Evolutionary conservation across 2,113 vertebrate species (phyloP).

Genomic region (Sardina pilchardus): DNA sequence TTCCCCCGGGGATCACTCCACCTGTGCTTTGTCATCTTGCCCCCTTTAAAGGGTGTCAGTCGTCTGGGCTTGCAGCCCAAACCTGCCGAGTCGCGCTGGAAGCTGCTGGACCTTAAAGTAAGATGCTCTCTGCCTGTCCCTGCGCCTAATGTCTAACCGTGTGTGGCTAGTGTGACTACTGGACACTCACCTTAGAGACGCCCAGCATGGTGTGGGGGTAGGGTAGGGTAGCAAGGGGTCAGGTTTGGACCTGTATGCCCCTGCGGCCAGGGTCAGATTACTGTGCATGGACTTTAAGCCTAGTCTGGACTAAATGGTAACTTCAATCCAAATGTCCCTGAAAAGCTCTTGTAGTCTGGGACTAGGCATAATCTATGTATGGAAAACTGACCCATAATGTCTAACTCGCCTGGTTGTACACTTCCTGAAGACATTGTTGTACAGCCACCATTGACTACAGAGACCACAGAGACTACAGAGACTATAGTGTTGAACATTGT

Average conservation of each 20-base stretch:
- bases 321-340: too few species aligned
- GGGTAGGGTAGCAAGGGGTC: background rate
- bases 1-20: conserved; percentile 25
- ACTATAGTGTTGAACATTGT: background rate
- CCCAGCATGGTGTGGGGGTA: background rate
- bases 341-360: too few species aligned
- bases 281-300: too few species aligned
- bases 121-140: conserved; percentile 25
- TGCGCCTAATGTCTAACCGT: conserved; percentile 25
- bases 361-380: too few species aligned
- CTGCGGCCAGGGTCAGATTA: too few species aligned
- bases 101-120: conserved; percentile 52
- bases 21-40: conserved; percentile 2
- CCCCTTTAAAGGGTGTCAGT: conserved; percentile 43
- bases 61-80: conserved; percentile 26
- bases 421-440: too few species aligned
- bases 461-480: too few species aligned
- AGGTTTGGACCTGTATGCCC: background rate
- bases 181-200: background rate
- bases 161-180: conserved; percentile 21
- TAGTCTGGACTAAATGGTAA: too few species aligned
- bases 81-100: conserved; percentile 30
- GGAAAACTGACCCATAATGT: too few species aligned
- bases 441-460: too few species aligned
- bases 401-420: too few species aligned